Evolutionary conservation across 1,140 invertebrate species (phyloP).

Genomic region (Sinella curviseta): DNA sequence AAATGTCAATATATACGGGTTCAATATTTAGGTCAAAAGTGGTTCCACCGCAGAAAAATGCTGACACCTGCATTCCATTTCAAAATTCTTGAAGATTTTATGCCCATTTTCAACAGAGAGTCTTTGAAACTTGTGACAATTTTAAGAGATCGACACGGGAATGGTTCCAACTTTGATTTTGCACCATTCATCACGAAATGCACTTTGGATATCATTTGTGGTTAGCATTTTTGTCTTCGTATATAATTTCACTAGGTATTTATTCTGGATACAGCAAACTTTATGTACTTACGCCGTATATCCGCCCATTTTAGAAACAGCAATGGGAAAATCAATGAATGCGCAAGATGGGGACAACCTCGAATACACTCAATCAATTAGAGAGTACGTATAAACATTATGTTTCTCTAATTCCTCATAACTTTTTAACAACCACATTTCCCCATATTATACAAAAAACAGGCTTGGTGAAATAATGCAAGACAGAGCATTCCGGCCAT

Average conservation of each 20-base stretch:
- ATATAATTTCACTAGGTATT: constrained; percentile 52
- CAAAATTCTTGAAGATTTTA: constrained; percentile 66
- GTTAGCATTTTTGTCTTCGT: constrained; percentile 52
- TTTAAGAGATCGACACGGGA: constrained; percentile 34
- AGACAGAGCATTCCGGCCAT: constrained; percentile 61
- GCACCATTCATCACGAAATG: constrained; percentile 60
- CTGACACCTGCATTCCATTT: constrained; percentile 71
- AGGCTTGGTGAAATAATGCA: constrained; percentile 50
- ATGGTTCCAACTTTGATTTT: constrained; percentile 55
- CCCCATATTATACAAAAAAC: not conserved
- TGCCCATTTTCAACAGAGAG: constrained; percentile 64
- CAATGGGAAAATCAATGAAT: constrained; percentile 48
- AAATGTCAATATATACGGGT: not conserved
- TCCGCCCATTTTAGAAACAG: constrained; percentile 49
- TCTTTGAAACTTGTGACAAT: constrained; percentile 55
- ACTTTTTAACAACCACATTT: not conserved
- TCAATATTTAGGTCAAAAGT: constrained; percentile 57
- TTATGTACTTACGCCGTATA: not conserved
- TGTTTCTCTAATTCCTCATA: not conserved
- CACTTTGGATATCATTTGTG: constrained; percentile 66
- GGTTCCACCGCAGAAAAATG: constrained; percentile 63
- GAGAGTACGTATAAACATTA: constrained; percentile 12
- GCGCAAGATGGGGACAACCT: constrained; percentile 54
- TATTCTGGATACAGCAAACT: not conserved
- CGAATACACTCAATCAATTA: constrained; percentile 45